phyloP scores from a whole-genome alignment of 2,113 vertebrate species.

The Atractosteus spatula region DNA sequence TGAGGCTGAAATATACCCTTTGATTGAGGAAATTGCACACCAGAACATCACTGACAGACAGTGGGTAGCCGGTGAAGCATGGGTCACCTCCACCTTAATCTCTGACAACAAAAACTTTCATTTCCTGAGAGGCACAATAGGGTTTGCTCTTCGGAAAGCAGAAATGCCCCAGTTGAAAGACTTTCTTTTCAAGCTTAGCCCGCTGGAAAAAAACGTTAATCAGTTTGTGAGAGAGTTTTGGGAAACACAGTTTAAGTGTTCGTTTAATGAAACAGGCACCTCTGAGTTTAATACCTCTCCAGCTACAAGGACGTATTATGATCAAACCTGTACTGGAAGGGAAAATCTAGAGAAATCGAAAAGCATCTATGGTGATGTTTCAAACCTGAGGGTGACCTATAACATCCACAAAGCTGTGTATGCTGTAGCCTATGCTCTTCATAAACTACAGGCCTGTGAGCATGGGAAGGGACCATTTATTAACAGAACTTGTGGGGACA shows the following conservation, averaged over 20 bases:
- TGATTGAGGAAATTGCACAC: slow-evolving; percentile 39
- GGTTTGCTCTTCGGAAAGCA: slow-evolving; percentile 39
- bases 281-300: slow-evolving; percentile 15
- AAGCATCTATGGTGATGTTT: slow-evolving; percentile 45
- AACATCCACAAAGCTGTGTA: slow-evolving; percentile 53
- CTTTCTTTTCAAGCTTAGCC: slow-evolving; percentile 33
- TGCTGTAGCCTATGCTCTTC: slow-evolving; percentile 47
- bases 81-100: slow-evolving; percentile 46
- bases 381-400: slow-evolving; percentile 47
- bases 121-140: slow-evolving; percentile 41
- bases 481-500: slow-evolving; percentile 33
- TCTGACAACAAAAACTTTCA: slow-evolving; percentile 30
- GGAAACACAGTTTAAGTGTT: slow-evolving; percentile 44
- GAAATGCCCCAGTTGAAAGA: slow-evolving; percentile 32
- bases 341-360: slow-evolving; percentile 37
- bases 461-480: slow-evolving; percentile 13
- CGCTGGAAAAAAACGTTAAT: slow-evolving; percentile 32
- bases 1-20: slow-evolving; percentile 43
- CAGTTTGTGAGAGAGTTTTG: slow-evolving; percentile 41
- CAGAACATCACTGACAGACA: slow-evolving; percentile 47
- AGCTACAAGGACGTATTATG: slow-evolving; percentile 16
- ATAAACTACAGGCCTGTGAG: slow-evolving; percentile 43
- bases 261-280: slow-evolving; percentile 23
- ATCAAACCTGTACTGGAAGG: slow-evolving; percentile 38
- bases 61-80: slow-evolving; percentile 51